Percentiles rank a stretch among this genome's conserved stretches.
Evolutionary conservation across 2,888 invertebrate species (phyloP).

Genomic region (Ennomos fuscantarius): DNA sequence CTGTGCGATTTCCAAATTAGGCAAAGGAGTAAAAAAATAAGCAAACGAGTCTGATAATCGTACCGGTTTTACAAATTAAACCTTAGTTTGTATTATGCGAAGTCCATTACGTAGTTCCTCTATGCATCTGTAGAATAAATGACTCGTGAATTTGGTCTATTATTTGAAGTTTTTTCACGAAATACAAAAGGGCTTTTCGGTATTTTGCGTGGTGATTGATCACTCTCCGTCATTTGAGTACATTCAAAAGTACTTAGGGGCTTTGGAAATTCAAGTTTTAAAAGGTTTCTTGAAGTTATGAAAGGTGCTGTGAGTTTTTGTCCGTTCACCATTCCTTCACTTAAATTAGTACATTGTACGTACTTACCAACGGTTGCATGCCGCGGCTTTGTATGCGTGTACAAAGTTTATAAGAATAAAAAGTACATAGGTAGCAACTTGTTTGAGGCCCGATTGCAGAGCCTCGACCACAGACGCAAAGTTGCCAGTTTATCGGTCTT

Average conservation of each 20-base stretch:
- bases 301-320: constrained; percentile 1
- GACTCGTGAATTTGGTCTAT: constrained; percentile 28
- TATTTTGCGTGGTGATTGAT: constrained; percentile 29
- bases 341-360: too few relatives aligned
- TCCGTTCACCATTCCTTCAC: background rate
- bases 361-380: too few relatives aligned
- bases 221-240: constrained; percentile 16
- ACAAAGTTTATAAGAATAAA: background rate
- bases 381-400: background rate
- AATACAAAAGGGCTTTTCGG: constrained; percentile 27
- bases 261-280: constrained; percentile 15
- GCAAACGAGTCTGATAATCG: too few relatives aligned
- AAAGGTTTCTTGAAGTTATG: constrained; percentile 16
- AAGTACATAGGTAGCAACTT: background rate
- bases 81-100: background rate
- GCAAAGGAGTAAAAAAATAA: too few relatives aligned
- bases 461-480: too few relatives aligned
- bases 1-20: too few relatives aligned
- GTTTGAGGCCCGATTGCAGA: too few relatives aligned
- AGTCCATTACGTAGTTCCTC: constrained; percentile 8
- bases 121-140: constrained; percentile 22
- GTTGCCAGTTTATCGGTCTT: too few relatives aligned
- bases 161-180: constrained; percentile 25
- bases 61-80: too few relatives aligned
- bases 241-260: constrained; percentile 27